Conservation (phyloP, 64 coral and sea anemone species). For the Pocillopora verrucosa region DNA sequence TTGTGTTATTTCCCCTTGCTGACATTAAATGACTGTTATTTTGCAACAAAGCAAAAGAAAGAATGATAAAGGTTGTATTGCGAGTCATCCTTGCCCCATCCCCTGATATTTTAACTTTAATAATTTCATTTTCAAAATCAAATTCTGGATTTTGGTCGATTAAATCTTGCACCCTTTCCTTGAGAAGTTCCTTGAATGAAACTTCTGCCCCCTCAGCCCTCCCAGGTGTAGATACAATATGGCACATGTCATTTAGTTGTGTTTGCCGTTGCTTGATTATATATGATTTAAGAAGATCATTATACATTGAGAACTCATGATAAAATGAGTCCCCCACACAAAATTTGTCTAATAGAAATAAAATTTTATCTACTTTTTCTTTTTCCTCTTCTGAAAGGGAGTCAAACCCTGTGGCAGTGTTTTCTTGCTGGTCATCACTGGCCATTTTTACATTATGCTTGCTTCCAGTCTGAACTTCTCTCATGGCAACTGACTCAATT, state of each 20-base stretch:
- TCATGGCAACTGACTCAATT: conserved; percentile 13
- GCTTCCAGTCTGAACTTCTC: conserved; percentile 26
- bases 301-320: no score
- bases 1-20: neutral
- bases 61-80: no score
- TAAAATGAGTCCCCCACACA: no score
- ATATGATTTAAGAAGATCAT: no score
- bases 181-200: no score
- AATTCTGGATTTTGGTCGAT: neutral
- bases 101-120: neutral
- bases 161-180: neutral
- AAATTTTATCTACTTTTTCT: conserved; percentile 38
- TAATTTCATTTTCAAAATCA: neutral
- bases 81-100: no score
- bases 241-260: conserved; percentile 38
- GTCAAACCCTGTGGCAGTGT: conserved; percentile 5
- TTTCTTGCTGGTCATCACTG: neutral
- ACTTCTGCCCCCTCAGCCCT: conserved; percentile 37
- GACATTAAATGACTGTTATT: conserved; percentile 18
- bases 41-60: conserved; percentile 45
- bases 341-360: no score
- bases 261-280: conserved; percentile 12
- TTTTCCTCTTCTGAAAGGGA: conserved; percentile 21
- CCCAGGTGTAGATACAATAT: conserved; percentile 34
- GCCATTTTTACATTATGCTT: neutral